Evolutionary conservation across 2,888 invertebrate species (phyloP), one percentile per base, ranked within the genome.

Genomic region (Mimachlamys varia): DNA sequence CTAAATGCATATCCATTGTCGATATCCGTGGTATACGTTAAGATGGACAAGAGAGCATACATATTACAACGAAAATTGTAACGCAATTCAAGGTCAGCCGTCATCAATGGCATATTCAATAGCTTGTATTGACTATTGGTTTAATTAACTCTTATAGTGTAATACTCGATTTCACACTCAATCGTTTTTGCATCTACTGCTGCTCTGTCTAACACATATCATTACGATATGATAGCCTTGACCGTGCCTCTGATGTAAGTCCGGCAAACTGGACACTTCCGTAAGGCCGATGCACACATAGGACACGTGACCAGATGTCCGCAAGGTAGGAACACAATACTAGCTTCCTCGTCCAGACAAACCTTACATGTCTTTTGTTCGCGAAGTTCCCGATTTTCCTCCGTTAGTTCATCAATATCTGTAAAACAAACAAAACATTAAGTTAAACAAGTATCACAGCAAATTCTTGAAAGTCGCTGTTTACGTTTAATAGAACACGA

Each of bases 271-370:
- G 76, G 76, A 76, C 76, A 76, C 76, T 76, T 76, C 33, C 76
- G 76, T 33, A 76, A 33, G 22, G 76, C 76, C 33, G 76, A 76
- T 0, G 76, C 76, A 76, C 76, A 76, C 76, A 76, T 76, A 2
- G 76, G 76, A 76, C 76, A 76, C 76, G 76, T 76, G 76, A 76
- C 76, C 76, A 76, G 15, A 76, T 76, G 76, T 76, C 76, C 76
- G 33, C 76, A 76, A 33, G 76, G 76, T 27, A 76, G 33, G 76
- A 76, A 76, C 76, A 76, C 76, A 33, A 76, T 76, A 76, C 76
- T 76, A 15, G 76, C 76, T 0, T 76, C 76, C 76, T 76, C 76
- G 76, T 76, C 76, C 1, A 76, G 76, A 33, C 76, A 76, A 5
- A 76, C 76, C 33, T 76, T 76, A 76, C 76, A 76, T 15, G 1